Evolutionary conservation across 1,140 invertebrate genomes (phyloP).

Genomic region (Drosophila carrolli): DNA sequence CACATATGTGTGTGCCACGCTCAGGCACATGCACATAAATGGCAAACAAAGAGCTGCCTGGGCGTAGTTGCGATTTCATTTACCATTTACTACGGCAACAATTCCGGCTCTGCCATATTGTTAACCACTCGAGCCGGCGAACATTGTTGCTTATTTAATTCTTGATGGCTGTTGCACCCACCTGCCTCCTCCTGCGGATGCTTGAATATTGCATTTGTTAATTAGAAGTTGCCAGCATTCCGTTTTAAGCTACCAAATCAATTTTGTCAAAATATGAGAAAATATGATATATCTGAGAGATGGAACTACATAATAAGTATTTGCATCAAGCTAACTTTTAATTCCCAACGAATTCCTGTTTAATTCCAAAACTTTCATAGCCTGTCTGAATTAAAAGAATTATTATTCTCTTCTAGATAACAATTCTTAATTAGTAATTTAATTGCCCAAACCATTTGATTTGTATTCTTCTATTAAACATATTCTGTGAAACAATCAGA

Average conservation of each 20-base stretch:
- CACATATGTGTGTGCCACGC: conserved; percentile 3
- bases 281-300: too few relatives aligned
- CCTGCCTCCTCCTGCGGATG: background rate
- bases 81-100: conserved; percentile 48
- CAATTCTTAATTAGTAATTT: too few relatives aligned
- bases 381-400: too few relatives aligned
- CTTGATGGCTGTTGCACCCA: conserved; percentile 26
- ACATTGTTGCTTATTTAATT: conserved; percentile 47
- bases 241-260: background rate
- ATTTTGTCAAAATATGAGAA: background rate
- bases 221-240: conserved; percentile 15
- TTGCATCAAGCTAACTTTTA: too few relatives aligned
- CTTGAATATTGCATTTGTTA: conserved; percentile 25
- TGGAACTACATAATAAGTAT: too few relatives aligned
- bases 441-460: too few relatives aligned
- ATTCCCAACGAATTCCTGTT: too few relatives aligned
- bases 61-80: conserved; percentile 56
- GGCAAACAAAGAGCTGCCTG: conserved; percentile 43
- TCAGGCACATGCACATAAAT: conserved; percentile 30
- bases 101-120: conserved; percentile 43
- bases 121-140: conserved; percentile 55
- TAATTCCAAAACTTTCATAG: too few relatives aligned
- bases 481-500: too few relatives aligned
- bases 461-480: too few relatives aligned
- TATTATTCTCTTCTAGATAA: too few relatives aligned